Conservation (phyloP, 2,888 invertebrate genomes). For the Portevinia maculata region DNA sequence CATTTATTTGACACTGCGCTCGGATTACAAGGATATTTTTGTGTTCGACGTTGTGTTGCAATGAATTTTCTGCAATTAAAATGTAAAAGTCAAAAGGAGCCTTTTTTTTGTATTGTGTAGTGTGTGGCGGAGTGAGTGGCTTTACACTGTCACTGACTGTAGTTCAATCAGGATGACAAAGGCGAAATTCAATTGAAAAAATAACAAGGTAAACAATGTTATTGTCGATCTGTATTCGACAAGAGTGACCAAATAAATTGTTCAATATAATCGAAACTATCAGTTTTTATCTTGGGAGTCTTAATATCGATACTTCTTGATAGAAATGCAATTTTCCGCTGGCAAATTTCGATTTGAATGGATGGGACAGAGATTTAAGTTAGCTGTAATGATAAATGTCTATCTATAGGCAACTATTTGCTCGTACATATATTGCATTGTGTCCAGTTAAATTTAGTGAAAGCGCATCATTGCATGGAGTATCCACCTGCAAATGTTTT, state of each 20-base stretch:
- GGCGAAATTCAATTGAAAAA: conserved; percentile 64
- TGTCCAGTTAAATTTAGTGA: too few relatives aligned
- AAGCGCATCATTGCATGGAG: too few relatives aligned
- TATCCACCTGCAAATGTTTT: too few relatives aligned
- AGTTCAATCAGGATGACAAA: conserved; percentile 52
- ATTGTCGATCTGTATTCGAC: not conserved
- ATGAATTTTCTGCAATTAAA: conserved; percentile 56
- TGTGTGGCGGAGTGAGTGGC: not conserved
- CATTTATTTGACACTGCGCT: conserved; percentile 40
- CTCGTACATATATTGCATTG: too few relatives aligned
- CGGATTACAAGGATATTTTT: conserved; percentile 38
- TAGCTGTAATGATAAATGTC: too few relatives aligned
- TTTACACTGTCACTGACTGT: conserved; percentile 1
- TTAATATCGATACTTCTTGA: too few relatives aligned
- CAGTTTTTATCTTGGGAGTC: not conserved
- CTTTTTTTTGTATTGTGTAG: not conserved
- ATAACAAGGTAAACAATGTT: conserved; percentile 44
- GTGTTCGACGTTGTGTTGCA: conserved; percentile 30
- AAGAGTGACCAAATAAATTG: not conserved
- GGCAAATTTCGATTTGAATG: too few relatives aligned
- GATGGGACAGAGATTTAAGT: too few relatives aligned
- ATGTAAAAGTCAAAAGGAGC: conserved; percentile 39
- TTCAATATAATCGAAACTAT: not conserved
- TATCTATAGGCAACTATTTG: too few relatives aligned
- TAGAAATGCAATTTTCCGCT: too few relatives aligned